phyloP scores from a whole-genome alignment of 2,888 invertebrate genomes.

The Macrostomum cliftonense region DNA sequence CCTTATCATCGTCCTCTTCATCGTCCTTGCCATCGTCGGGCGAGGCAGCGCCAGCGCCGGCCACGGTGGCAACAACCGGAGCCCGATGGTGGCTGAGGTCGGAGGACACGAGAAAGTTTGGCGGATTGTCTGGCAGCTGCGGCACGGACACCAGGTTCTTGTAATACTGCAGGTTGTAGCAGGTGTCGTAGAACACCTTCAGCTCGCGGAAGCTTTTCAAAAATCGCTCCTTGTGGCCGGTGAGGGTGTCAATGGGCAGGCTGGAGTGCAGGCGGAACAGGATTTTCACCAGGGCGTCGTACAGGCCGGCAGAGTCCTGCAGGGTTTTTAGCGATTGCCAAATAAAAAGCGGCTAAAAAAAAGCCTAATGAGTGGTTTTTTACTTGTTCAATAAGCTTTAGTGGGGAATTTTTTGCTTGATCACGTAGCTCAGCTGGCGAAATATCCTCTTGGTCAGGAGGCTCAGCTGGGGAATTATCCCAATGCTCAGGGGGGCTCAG shows the following conservation, averaged over 20 bases:
- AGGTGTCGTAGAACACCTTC: slow-evolving; percentile 74
- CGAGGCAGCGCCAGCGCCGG: slow-evolving; percentile 58
- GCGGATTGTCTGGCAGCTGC: slow-evolving; percentile 70
- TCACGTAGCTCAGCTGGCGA: no score
- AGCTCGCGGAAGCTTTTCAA: slow-evolving; percentile 65
- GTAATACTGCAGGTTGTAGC: slow-evolving; percentile 85
- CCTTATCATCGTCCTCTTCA: slow-evolving; percentile 23
- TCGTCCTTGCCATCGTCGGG: slow-evolving; percentile 44
- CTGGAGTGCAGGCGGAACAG: slow-evolving; percentile 75
- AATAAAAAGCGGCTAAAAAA: no score
- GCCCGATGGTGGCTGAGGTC: slow-evolving; percentile 81
- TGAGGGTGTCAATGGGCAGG: slow-evolving; percentile 67
- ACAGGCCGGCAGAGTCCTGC: slow-evolving; percentile 85
- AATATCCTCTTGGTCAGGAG: no score
- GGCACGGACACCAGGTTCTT: slow-evolving; percentile 82
- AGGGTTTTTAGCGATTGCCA: no score
- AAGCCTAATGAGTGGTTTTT: no score
- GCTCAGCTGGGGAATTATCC: no score
- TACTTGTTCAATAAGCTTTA: no score
- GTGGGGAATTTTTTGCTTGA: no score
- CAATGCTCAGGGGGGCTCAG: no score
- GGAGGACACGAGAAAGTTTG: slow-evolving; percentile 76
- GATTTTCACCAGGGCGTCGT: slow-evolving; percentile 85
- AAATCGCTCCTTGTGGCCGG: slow-evolving; percentile 74
- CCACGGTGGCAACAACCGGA: slow-evolving; percentile 68